A percentile compares a stretch with the other conserved stretches of the same genome.
phyloP scores from a whole-genome alignment of 2,888 invertebrate genomes.

The Parascotia fuliginaria region DNA sequence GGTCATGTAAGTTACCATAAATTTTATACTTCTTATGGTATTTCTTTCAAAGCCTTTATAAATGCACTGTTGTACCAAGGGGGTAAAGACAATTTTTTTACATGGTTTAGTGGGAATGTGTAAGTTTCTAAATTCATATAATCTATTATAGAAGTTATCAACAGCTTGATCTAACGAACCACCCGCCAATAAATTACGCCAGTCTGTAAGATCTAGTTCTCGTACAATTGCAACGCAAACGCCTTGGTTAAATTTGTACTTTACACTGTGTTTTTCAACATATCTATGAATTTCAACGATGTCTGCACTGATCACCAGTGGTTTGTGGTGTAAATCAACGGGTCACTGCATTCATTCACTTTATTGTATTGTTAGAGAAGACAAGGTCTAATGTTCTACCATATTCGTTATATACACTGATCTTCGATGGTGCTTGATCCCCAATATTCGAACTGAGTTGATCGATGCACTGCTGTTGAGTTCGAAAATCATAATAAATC shows the following conservation, averaged over 20 bases:
- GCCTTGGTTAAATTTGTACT: slow-evolving; percentile 2
- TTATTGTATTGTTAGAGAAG: slow-evolving; percentile 2
- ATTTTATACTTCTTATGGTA: slow-evolving; percentile 3
- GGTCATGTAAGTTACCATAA: slow-evolving; percentile 3
- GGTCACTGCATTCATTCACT: neutral
- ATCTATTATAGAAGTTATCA: neutral
- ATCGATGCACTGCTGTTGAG: too few relatives aligned
- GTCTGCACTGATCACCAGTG: neutral
- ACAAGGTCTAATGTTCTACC: slow-evolving; percentile 12
- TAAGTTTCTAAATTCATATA: slow-evolving; percentile 6
- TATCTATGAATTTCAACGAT: slow-evolving; percentile 1
- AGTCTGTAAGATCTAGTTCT: neutral
- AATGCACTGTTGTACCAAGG: neutral
- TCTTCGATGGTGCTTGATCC: too few relatives aligned
- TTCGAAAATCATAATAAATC: too few relatives aligned
- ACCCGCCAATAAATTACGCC: neutral
- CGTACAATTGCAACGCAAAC: slow-evolving; percentile 1
- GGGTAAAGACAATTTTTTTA: neutral
- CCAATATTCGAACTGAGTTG: too few relatives aligned
- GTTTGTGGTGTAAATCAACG: slow-evolving; percentile 6
- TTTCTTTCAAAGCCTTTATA: slow-evolving; percentile 3
- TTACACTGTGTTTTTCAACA: neutral
- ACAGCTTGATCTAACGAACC: neutral
- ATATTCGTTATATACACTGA: too few relatives aligned
- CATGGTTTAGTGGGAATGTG: neutral